Evolutionary conservation across 2,113 vertebrate species (phyloP).

Genomic region (Erpornis zantholeuca): DNA sequence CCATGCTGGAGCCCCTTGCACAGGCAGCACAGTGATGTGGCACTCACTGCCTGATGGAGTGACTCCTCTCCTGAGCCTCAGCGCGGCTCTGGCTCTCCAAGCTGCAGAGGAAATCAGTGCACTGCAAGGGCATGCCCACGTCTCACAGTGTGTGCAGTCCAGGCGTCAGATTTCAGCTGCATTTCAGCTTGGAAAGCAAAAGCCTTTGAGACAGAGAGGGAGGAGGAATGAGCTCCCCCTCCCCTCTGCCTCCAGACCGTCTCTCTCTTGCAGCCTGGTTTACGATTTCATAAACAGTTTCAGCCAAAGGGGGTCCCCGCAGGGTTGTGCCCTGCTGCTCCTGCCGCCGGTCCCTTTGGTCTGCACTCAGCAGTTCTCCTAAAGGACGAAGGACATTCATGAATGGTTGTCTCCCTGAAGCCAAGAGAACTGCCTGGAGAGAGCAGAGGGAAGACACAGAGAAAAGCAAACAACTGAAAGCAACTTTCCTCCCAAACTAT

Average conservation of each 20-base stretch:
- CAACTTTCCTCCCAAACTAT: not conserved
- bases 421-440: not conserved
- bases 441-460: not conserved
- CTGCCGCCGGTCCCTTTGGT: not conserved
- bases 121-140: conserved; percentile 39
- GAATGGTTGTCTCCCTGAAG: not conserved
- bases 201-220: conserved; percentile 18
- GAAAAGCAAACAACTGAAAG: not conserved
- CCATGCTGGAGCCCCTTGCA: conserved; percentile 67
- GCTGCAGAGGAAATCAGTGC: conserved; percentile 34
- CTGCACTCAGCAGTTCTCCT: not conserved
- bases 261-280: not conserved
- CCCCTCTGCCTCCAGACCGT: not conserved
- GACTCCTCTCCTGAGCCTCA: not conserved
- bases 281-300: not conserved
- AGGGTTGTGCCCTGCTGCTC: not conserved
- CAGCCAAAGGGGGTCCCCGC: not conserved
- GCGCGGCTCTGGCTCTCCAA: not conserved
- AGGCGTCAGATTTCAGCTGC: conserved; percentile 71
- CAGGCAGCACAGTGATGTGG: conserved; percentile 79
- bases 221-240: conserved; percentile 44
- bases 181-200: conserved; percentile 41
- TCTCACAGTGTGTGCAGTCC: conserved; percentile 66
- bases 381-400: not conserved
- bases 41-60: conserved; percentile 52